phyloP scores from a whole-genome alignment of 2,113 vertebrate species.

The Dicerorhinus sumatrensis region DNA sequence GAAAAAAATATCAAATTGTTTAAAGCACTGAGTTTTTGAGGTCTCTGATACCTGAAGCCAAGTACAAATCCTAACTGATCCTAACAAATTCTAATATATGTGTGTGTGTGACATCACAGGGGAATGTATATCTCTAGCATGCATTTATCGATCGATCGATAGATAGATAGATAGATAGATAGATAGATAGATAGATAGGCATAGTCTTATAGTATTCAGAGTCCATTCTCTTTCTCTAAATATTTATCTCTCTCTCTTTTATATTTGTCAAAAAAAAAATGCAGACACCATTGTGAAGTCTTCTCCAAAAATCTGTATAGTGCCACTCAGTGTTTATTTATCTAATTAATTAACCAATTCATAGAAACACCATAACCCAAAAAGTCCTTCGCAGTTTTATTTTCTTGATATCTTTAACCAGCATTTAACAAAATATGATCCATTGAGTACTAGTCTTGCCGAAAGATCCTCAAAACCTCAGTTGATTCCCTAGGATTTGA shows the following conservation, averaged over 20 bases:
- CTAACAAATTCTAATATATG: not conserved
- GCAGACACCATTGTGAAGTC: not conserved
- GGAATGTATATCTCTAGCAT: not conserved
- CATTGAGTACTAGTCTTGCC: not conserved
- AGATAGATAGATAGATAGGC: not conserved
- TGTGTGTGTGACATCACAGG: not conserved
- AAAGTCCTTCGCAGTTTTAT: not conserved
- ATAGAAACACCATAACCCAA: not conserved
- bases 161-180: not conserved
- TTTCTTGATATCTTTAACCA: not conserved
- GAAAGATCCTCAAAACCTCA: not conserved
- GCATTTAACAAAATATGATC: not conserved
- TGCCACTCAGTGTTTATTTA: not conserved
- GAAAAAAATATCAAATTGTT: not conserved
- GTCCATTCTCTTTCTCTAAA: not conserved
- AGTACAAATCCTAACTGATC: not conserved
- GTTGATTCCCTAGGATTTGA: not conserved
- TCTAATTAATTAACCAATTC: not conserved
- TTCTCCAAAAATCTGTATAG: not conserved
- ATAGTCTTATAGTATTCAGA: not conserved
- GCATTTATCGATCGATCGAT: not conserved
- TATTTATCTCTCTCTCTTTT: not conserved
- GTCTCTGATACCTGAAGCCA: not conserved
- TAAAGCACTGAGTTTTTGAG: not conserved
- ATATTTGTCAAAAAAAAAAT: not conserved